These are phyloP conservation scores for Psittacula derbiana DNA, from an alignment of 2,797 vertebrate genomes.

Conservation along the genomic window DNA sequence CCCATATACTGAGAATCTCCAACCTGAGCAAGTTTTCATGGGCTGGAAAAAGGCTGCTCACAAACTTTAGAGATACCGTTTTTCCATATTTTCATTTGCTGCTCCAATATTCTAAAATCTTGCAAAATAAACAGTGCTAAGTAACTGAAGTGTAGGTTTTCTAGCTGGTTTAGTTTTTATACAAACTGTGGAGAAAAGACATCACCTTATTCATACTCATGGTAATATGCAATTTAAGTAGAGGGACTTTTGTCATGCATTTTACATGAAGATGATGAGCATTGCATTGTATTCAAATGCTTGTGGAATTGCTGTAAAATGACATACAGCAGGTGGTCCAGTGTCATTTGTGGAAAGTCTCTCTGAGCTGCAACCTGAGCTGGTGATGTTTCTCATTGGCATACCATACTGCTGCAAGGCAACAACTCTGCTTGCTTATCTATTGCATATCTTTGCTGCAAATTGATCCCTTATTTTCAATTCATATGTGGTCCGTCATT, in stretches of 20 bases:
- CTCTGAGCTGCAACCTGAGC: neutral
- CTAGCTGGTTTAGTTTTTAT: neutral
- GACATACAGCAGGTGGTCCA: conserved; percentile 45
- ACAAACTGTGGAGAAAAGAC: neutral
- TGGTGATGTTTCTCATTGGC: neutral
- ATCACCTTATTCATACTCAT: neutral
- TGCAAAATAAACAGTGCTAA: neutral
- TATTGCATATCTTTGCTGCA: conserved; percentile 35
- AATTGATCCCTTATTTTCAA: conserved; percentile 46
- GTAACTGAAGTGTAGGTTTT: neutral
- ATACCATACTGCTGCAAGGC: neutral
- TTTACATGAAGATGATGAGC: conserved; percentile 40
- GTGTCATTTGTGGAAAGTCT: conserved; percentile 28
- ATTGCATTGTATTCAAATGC: conserved; percentile 34
- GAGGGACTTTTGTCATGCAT: conserved; percentile 1
- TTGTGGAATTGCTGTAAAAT: conserved; percentile 34
- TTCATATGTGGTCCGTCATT: conserved; percentile 25
- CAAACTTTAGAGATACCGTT: neutral
- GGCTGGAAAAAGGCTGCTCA: neutral
- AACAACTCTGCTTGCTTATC: neutral
- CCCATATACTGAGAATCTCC: neutral
- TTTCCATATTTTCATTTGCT: neutral
- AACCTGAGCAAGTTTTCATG: neutral
- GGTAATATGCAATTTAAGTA: conserved; percentile 20
- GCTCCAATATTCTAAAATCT: neutral